These are phyloP conservation scores for Drosophila barbarae DNA, from an alignment of 2,888 invertebrate genomes.

Conservation along the genomic window DNA sequence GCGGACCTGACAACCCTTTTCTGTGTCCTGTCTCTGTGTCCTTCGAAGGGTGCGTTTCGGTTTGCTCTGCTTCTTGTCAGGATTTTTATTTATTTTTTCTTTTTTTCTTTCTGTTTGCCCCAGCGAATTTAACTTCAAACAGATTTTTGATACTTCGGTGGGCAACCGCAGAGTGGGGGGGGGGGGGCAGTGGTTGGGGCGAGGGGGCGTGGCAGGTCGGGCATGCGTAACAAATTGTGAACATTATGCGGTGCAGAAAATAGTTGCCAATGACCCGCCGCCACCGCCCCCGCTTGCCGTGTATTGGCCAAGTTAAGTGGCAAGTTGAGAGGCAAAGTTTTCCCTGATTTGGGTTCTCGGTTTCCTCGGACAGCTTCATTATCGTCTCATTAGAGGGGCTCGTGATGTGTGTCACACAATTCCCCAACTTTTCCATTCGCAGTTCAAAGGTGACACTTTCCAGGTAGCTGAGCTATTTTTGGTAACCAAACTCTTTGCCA, in stretches of 20 bases:
- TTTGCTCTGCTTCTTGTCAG: slow-evolving; percentile 1
- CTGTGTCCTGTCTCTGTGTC: slow-evolving; percentile 1
- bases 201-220: slow-evolving; percentile 14
- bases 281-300: not conserved
- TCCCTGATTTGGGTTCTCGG: slow-evolving; percentile 36
- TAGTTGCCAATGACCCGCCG: slow-evolving; percentile 49
- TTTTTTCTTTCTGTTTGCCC: slow-evolving; percentile 8
- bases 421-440: slow-evolving; percentile 14
- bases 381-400: slow-evolving; percentile 39
- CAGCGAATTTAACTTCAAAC: slow-evolving; percentile 66
- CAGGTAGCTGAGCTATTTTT: not conserved
- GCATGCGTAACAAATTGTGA: slow-evolving; percentile 68
- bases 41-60: not conserved
- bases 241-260: slow-evolving; percentile 66
- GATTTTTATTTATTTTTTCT: not conserved
- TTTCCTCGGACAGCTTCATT: slow-evolving; percentile 36
- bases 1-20: slow-evolving; percentile 65
- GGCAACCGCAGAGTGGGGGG: slow-evolving; percentile 53
- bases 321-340: slow-evolving; percentile 41
- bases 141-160: slow-evolving; percentile 65
- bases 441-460: slow-evolving; percentile 6
- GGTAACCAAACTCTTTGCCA: not conserved
- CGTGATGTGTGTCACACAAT: slow-evolving; percentile 14
- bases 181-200: not conserved
- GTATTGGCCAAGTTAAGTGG: slow-evolving; percentile 30